phyloP scores from a whole-genome alignment of 1,140 invertebrate genomes.

The Drosophila oshimai region DNA sequence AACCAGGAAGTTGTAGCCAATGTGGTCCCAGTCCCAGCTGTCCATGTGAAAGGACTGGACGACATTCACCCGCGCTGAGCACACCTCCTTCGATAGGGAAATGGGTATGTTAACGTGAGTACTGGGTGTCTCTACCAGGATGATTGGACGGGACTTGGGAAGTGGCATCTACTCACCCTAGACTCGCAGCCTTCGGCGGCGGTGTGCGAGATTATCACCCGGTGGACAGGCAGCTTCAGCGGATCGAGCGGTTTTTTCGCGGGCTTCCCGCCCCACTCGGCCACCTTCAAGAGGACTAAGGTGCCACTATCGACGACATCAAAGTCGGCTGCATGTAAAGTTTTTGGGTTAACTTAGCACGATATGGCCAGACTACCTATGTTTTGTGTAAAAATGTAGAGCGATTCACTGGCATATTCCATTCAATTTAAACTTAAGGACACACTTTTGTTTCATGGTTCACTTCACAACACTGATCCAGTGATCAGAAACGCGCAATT shows the following conservation, averaged over 20 bases:
- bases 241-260: constrained; percentile 70
- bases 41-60: constrained; percentile 91
- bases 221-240: constrained; percentile 83
- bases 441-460: constrained; percentile 32
- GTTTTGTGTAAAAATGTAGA: neutral
- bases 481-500: constrained; percentile 21
- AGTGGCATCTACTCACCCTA: constrained; percentile 70
- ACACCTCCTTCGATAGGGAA: constrained; percentile 76
- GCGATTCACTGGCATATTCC: constrained; percentile 64
- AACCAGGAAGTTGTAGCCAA: constrained; percentile 88
- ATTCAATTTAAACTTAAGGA: constrained; percentile 79
- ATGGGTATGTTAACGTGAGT: neutral
- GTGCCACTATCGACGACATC: constrained; percentile 43
- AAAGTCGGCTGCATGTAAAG: constrained; percentile 19
- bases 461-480: constrained; percentile 58
- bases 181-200: constrained; percentile 83
- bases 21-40: constrained; percentile 85
- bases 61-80: constrained; percentile 83
- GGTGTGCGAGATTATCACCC: constrained; percentile 84
- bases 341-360: constrained; percentile 7
- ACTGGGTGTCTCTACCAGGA: neutral
- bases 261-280: constrained; percentile 86
- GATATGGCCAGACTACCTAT: neutral
- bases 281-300: constrained; percentile 55
- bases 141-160: neutral